A percentile compares a stretch with the other conserved stretches of the same genome.
Conservation (phyloP, 2,113 vertebrate species). For the Lipophrys pholis region DNA sequence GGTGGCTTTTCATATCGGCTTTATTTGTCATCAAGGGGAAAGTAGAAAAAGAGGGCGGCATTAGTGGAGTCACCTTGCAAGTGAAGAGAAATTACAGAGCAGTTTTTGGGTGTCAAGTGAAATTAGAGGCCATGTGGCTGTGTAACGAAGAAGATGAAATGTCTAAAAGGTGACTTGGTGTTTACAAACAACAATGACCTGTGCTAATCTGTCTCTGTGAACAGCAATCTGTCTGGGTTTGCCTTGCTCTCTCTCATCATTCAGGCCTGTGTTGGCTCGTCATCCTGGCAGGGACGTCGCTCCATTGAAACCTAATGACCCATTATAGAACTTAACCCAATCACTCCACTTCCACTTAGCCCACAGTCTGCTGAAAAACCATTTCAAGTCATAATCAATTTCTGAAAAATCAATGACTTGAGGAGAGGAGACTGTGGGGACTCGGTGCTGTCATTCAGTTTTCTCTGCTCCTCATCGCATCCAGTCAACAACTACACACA, state of each 20-base stretch:
- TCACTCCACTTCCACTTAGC: constrained; percentile 57
- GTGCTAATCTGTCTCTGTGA: not conserved
- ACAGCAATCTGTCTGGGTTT: not conserved
- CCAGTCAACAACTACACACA: constrained; percentile 17
- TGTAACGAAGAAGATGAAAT: not conserved
- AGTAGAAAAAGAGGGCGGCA: not conserved
- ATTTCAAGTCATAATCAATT: constrained; percentile 77
- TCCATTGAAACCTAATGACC: constrained; percentile 35
- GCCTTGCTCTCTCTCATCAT: constrained; percentile 4
- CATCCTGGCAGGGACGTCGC: constrained; percentile 6
- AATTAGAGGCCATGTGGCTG: not conserved
- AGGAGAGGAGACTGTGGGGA: constrained; percentile 44
- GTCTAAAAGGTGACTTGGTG: not conserved
- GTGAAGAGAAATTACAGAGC: not conserved
- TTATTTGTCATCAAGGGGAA: constrained; percentile 10
- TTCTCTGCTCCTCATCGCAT: constrained; percentile 42
- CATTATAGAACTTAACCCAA: constrained; percentile 48
- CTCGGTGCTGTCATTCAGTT: constrained; percentile 63
- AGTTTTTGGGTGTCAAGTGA: not conserved
- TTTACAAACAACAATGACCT: not conserved
- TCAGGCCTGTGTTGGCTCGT: constrained; percentile 24
- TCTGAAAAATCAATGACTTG: constrained; percentile 73
- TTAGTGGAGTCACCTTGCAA: not conserved
- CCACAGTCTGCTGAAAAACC: constrained; percentile 65
- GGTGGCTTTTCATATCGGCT: constrained; percentile 10